Evolutionary conservation across 2,888 invertebrate genomes (phyloP), one percentile per base, ranked within the genome.

Genomic region (Eucriotettix oculatus): DNA sequence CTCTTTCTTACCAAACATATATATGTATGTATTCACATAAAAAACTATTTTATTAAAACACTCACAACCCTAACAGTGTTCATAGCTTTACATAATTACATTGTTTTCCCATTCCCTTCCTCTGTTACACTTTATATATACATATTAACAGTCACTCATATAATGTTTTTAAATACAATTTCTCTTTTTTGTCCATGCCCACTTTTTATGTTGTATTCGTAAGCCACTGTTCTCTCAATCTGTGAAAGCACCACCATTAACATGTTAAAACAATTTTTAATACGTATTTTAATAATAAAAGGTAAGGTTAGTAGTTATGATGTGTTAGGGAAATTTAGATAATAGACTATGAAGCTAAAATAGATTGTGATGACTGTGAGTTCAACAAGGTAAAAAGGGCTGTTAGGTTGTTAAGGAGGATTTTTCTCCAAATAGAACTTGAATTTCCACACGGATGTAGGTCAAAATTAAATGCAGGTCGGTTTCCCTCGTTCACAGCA

Each of bases 31-130:
- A 57, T 53, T 52, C 56, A 58, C 52, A 58, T 60, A 60, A 60
- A 60, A 62, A 60, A 60, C 60, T 62, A 62, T 55, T 60, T 56
- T 61, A 61, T 61, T 63, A 61, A 63, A 62, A 63, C 63, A 62
- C 59, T 61, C 61, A 61, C 63, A 63, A 63, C 63, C 63, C 62
- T 62, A 61, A 60, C 58, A 59, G 16, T 57, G n/a, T 48, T 48
- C 48, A 55, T 55, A 29, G n/a, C n/a, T 55, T 55, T 40, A 53
- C 53, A 53, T 53, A 53, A 53, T 16, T 53, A 16, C 11, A 11
- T 1, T 53, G 12, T 53, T 53, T 17, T 11, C 17, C 55, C 55
- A 29, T n/a, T 55, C 11, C 42, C n/a, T 29, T 41, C 41, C 41
- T 55, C n/a, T 55, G 55, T 55, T 11, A 40, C 40, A 29, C 11